phyloP scores from a whole-genome alignment of 2,113 vertebrate genomes.

The Xiphophorus maculatus region DNA sequence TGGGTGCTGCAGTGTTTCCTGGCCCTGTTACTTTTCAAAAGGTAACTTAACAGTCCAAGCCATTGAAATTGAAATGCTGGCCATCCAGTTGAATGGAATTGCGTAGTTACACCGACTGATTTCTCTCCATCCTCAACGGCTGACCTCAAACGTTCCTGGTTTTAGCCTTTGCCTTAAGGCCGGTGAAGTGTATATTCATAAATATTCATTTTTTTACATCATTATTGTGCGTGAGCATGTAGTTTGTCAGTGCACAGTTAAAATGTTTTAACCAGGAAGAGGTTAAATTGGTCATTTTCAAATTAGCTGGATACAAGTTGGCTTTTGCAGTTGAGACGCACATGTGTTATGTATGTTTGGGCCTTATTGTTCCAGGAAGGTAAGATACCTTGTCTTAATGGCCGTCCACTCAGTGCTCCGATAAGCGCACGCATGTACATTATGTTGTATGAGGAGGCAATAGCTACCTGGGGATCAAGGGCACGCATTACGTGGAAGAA shows the following conservation, averaged over 20 bases:
- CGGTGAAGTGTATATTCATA: neutral
- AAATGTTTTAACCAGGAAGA: neutral
- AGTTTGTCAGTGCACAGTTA: neutral
- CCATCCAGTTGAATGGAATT: too few relatives aligned
- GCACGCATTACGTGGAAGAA: slow-evolving; percentile 55
- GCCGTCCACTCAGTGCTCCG: slow-evolving; percentile 29
- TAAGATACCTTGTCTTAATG: neutral
- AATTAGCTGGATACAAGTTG: neutral
- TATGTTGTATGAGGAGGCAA: slow-evolving; percentile 54
- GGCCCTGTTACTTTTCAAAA: too few relatives aligned
- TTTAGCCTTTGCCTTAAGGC: too few relatives aligned
- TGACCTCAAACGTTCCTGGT: too few relatives aligned
- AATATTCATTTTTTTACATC: neutral
- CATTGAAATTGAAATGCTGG: too few relatives aligned
- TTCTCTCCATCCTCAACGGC: too few relatives aligned
- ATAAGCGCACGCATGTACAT: slow-evolving; percentile 34
- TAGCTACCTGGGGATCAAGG: slow-evolving; percentile 57
- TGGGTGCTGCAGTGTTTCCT: too few relatives aligned
- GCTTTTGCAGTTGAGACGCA: neutral
- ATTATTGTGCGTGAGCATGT: neutral
- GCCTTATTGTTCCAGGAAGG: neutral
- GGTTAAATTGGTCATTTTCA: too few relatives aligned
- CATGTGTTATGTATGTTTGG: too few relatives aligned
- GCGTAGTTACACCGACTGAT: too few relatives aligned
- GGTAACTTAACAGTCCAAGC: too few relatives aligned